Conservation (phyloP, 2,113 vertebrate genomes). For the Crocuta crocuta region DNA sequence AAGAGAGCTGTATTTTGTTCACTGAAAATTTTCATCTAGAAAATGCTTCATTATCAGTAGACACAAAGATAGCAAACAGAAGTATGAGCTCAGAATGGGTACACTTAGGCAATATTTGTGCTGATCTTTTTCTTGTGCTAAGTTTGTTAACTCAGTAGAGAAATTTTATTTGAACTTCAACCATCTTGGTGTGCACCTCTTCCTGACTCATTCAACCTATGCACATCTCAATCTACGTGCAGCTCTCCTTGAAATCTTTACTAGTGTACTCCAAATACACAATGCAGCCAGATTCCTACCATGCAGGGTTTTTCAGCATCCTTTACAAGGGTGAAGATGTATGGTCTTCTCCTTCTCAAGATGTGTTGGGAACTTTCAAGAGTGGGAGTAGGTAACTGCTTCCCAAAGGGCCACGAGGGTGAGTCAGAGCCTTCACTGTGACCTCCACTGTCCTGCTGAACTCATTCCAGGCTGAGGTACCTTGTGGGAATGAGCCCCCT, state of each 20-base stretch:
- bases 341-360: neutral
- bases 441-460: neutral
- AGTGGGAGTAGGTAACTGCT: neutral
- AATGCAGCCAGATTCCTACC: neutral
- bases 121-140: neutral
- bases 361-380: neutral
- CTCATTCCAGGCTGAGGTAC: neutral
- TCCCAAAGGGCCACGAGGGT: neutral
- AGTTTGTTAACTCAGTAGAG: neutral
- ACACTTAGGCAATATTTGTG: neutral
- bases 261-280: neutral
- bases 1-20: neutral
- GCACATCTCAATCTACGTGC: rapidly evolving
- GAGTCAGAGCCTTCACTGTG: neutral
- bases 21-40: neutral
- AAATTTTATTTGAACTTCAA: neutral
- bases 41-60: neutral
- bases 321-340: neutral
- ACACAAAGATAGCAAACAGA: neutral
- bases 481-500: neutral
- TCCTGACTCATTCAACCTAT: neutral
- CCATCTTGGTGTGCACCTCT: neutral
- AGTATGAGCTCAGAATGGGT: neutral
- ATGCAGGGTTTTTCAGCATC: neutral
- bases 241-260: neutral